phyloP scores from a whole-genome alignment of 1,140 invertebrate species.

The Drosophila baimaii region DNA sequence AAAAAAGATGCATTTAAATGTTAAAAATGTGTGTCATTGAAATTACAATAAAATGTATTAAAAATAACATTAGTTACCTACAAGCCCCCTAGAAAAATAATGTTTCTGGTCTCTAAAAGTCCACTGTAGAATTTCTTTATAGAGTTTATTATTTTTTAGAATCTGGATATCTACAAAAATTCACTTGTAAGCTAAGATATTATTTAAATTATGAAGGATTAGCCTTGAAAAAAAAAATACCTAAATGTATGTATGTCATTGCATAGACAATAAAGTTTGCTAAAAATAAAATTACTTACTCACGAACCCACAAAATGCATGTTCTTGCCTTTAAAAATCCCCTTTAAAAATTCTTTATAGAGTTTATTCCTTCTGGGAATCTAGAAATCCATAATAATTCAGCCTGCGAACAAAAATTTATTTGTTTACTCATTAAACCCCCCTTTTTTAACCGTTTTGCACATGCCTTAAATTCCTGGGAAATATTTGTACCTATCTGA shows the following conservation, averaged over 20 bases:
- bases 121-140: neutral
- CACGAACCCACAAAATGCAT: neutral
- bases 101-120: neutral
- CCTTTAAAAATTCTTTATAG: neutral
- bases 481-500: neutral
- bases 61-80: neutral
- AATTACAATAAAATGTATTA: neutral
- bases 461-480: neutral
- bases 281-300: neutral
- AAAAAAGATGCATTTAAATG: neutral
- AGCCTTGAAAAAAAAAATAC: neutral
- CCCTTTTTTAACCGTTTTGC: neutral
- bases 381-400: neutral
- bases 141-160: neutral
- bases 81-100: neutral
- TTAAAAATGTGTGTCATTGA: neutral
- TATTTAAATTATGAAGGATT: neutral
- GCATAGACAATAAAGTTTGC: neutral
- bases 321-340: neutral
- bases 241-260: neutral
- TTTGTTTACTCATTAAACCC: neutral
- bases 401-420: neutral
- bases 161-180: neutral
- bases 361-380: neutral
- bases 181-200: neutral